A percentile compares a stretch with the other conserved stretches of the same genome.
Evolutionary conservation across 2,888 invertebrate genomes (phyloP).

Genomic region (Athetis lepigone): DNA sequence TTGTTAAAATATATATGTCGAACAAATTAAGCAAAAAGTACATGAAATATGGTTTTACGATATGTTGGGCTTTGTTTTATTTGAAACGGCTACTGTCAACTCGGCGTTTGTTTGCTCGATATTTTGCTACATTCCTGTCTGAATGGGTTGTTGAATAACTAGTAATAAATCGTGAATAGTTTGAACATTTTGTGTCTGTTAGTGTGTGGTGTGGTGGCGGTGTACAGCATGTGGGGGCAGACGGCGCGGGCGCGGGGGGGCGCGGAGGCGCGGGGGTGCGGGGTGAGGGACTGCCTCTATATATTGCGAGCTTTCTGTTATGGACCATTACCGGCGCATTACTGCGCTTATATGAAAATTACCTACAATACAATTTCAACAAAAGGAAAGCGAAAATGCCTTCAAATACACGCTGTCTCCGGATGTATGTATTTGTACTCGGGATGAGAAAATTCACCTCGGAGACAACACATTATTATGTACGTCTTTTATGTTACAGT

Average conservation of each 20-base stretch:
- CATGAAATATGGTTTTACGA: slow-evolving; percentile 67
- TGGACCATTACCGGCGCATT: slow-evolving; percentile 83
- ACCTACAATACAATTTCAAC: slow-evolving; percentile 77
- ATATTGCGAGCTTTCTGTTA: slow-evolving; percentile 82
- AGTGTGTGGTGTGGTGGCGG: slow-evolving; percentile 63
- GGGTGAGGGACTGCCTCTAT: slow-evolving; percentile 65
- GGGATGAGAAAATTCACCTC: slow-evolving; percentile 49
- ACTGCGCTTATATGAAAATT: slow-evolving; percentile 82
- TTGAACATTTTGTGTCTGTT: slow-evolving; percentile 76
- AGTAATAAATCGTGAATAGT: slow-evolving; percentile 77
- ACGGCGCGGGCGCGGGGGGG: slow-evolving; percentile 25
- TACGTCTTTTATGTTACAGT: slow-evolving; percentile 23
- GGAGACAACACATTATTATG: slow-evolving; percentile 30
- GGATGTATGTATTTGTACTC: slow-evolving; percentile 56
- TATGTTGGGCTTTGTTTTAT: slow-evolving; percentile 62
- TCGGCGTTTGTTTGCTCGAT: slow-evolving; percentile 69
- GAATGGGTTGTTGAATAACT: slow-evolving; percentile 73
- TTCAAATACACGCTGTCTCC: slow-evolving; percentile 62
- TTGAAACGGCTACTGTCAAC: slow-evolving; percentile 65
- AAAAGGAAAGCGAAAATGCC: slow-evolving; percentile 70
- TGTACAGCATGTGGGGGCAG: slow-evolving; percentile 55
- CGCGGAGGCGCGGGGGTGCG: slow-evolving; percentile 13
- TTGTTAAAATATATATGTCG: slow-evolving; percentile 32
- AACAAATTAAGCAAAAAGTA: slow-evolving; percentile 33
- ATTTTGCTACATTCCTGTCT: slow-evolving; percentile 67